Conservation (phyloP, 2,888 invertebrate genomes). For the Nematopogon swammerdamellus region DNA sequence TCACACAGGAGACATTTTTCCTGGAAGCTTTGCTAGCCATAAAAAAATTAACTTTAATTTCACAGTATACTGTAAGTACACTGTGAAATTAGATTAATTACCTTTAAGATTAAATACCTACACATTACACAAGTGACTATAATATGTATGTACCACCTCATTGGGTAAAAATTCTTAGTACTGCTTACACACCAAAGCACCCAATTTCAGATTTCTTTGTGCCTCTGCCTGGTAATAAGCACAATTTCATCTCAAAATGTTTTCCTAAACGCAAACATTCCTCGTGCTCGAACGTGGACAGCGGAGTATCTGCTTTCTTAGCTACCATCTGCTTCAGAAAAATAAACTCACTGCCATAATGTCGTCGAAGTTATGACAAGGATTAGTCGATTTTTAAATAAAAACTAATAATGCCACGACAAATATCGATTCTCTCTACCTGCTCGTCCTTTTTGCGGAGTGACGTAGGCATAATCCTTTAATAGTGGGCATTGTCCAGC, state of each 20-base stretch:
- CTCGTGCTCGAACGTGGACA: not conserved
- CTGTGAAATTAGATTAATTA: no score
- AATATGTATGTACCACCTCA: no score
- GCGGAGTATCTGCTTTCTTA: not conserved
- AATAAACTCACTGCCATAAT: not conserved
- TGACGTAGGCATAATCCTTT: slow-evolving; percentile 31
- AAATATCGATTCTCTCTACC: slow-evolving; percentile 21
- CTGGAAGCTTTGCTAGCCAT: no score
- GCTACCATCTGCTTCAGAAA: not conserved
- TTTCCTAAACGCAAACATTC: not conserved
- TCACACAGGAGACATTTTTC: no score
- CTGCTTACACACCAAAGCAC: no score
- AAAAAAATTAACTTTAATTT: no score
- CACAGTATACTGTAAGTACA: no score
- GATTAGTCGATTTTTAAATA: not conserved
- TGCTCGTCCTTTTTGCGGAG: slow-evolving; percentile 42
- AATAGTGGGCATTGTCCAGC: slow-evolving; percentile 52
- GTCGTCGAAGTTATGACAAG: not conserved
- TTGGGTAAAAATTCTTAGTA: no score
- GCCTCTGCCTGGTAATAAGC: not conserved
- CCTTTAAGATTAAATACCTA: no score
- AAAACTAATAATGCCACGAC: not conserved
- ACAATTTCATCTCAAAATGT: not conserved
- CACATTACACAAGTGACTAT: no score
- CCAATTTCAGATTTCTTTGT: no score